phyloP scores from a whole-genome alignment of 2,888 invertebrate species.

The Drosophila mayaguana region DNA sequence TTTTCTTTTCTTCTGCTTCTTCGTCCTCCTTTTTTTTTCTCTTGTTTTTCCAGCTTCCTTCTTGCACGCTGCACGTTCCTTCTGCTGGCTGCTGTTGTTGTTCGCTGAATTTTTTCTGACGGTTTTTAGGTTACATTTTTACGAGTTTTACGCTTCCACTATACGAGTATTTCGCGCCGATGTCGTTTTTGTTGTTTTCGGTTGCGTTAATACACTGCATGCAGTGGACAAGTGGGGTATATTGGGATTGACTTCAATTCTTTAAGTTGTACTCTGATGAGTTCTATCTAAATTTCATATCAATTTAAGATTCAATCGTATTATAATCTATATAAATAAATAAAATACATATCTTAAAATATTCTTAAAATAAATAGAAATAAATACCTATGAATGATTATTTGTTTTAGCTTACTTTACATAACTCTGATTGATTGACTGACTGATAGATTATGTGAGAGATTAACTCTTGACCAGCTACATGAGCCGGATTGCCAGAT shows the following conservation, averaged over 20 bases:
- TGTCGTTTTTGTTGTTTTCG: slow-evolving; percentile 40
- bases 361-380: too few species aligned
- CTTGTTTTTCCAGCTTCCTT: slow-evolving; percentile 13
- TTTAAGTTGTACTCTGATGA: too few species aligned
- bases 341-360: too few species aligned
- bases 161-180: slow-evolving; percentile 58
- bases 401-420: background rate
- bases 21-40: background rate
- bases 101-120: slow-evolving; percentile 77
- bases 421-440: background rate
- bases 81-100: slow-evolving; percentile 22
- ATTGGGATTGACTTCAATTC: background rate
- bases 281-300: background rate
- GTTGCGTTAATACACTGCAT: slow-evolving; percentile 14
- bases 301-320: background rate
- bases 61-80: slow-evolving; percentile 25
- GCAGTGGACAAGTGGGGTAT: background rate
- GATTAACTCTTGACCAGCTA: background rate
- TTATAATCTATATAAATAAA: too few species aligned
- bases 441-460: background rate
- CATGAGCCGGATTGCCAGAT: background rate
- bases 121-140: slow-evolving; percentile 83
- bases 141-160: slow-evolving; percentile 73
- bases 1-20: slow-evolving; percentile 14
- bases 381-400: background rate